Evolutionary conservation across 2,888 invertebrate species (phyloP).

Genomic region (Habroteleia sp.): DNA sequence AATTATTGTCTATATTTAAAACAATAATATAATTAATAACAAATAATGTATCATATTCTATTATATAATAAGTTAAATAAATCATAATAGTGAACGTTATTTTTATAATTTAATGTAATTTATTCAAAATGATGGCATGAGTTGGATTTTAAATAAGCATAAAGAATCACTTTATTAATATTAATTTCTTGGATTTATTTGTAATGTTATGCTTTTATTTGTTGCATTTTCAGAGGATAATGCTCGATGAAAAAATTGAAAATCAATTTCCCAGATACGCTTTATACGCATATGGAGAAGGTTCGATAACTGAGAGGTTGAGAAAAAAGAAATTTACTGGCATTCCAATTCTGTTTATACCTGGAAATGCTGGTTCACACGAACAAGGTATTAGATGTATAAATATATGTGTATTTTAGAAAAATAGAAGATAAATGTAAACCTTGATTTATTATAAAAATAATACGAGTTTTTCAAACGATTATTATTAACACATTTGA

Average conservation of each 20-base stretch:
- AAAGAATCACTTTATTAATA: no score
- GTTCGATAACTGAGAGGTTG: slow-evolving; percentile 86
- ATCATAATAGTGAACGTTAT: no score
- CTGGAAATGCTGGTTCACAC: slow-evolving; percentile 96
- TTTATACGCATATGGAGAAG: slow-evolving; percentile 95
- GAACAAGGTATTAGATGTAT: slow-evolving; percentile 80
- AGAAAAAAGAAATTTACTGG: slow-evolving; percentile 90
- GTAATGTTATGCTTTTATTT: no score
- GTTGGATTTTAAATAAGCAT: no score
- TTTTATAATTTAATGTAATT: no score
- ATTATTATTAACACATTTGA: not conserved
- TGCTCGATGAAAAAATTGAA: slow-evolving; percentile 83
- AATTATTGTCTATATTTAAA: no score
- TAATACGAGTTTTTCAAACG: not conserved
- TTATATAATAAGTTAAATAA: no score
- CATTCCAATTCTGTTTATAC: slow-evolving; percentile 96
- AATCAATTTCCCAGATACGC: slow-evolving; percentile 89
- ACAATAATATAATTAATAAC: not conserved
- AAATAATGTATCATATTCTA: no score
- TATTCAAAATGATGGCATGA: no score
- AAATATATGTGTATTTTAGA: not conserved
- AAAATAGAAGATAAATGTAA: no score
- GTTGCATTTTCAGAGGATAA: slow-evolving; percentile 87
- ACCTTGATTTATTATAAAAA: no score
- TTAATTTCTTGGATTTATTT: no score